Percentiles rank a stretch among this genome's conserved stretches.
Evolutionary conservation across 2,113 vertebrate species (phyloP).

Genomic region (Tragelaphus buxtoni): DNA sequence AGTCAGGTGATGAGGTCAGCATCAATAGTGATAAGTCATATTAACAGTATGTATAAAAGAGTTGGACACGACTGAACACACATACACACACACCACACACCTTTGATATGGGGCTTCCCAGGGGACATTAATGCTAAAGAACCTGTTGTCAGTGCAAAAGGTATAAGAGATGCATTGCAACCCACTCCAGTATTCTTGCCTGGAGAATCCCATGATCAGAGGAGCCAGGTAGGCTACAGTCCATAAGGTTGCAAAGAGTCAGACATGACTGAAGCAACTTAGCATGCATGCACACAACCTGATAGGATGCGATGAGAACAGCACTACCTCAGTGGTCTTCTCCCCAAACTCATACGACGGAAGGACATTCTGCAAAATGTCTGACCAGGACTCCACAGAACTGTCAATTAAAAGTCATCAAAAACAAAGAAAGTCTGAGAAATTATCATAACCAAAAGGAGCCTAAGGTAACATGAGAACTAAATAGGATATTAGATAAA

Average conservation of each 20-base stretch:
- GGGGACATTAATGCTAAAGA: neutral
- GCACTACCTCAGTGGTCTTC: neutral
- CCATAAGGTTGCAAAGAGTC: neutral
- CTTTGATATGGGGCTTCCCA: neutral
- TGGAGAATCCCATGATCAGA: neutral
- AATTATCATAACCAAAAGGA: neutral
- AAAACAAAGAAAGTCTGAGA: neutral
- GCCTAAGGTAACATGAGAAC: neutral
- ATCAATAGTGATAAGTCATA: neutral
- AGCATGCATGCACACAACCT: neutral
- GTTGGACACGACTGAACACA: neutral
- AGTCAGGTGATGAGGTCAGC: neutral
- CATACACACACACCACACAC: neutral
- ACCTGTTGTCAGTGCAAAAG: neutral
- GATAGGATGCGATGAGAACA: neutral
- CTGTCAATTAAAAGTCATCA: neutral
- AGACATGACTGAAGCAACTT: neutral
- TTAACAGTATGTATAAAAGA: neutral
- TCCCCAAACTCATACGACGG: rapidly evolving
- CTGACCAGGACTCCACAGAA: neutral
- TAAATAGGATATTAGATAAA: neutral
- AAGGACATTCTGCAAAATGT: neutral
- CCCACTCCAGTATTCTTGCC: neutral
- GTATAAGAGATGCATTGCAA: neutral
- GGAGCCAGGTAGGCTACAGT: neutral